Percentiles rank a stretch among this genome's conserved stretches.
Conservation (phyloP, 2,888 invertebrate species). For the Syrista parreyssii region DNA sequence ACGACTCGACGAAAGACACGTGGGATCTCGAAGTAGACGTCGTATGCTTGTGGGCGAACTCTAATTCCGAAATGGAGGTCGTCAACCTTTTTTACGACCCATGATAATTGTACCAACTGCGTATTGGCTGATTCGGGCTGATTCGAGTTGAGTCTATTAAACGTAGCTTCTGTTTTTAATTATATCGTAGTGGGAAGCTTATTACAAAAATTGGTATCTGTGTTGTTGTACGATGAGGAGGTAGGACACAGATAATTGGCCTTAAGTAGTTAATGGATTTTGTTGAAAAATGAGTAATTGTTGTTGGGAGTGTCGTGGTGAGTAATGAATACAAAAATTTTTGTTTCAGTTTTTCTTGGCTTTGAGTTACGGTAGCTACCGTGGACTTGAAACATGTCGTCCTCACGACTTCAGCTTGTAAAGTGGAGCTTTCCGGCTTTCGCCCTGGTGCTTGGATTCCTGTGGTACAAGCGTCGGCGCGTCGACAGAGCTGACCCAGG, state of each 20-base stretch:
- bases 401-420: constrained; percentile 77
- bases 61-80: neutral
- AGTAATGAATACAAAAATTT: neutral
- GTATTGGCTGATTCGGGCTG: neutral
- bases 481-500: constrained; percentile 81
- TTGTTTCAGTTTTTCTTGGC: constrained; percentile 26
- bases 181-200: neutral
- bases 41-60: neutral
- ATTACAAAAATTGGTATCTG: neutral
- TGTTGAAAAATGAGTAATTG: neutral
- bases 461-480: constrained; percentile 86
- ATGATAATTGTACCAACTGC: neutral
- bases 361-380: constrained; percentile 72
- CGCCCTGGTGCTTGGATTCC: constrained; percentile 82
- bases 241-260: no score
- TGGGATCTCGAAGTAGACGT: neutral
- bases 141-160: neutral
- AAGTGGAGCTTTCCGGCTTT: constrained; percentile 84
- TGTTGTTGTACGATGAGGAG: neutral
- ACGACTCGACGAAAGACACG: neutral
- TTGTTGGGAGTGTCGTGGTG: neutral
- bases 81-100: neutral
- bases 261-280: neutral
- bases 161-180: neutral
- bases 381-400: constrained; percentile 83